Conservation (phyloP, 1,140 invertebrate species). For the Sitophilus oryzae region DNA sequence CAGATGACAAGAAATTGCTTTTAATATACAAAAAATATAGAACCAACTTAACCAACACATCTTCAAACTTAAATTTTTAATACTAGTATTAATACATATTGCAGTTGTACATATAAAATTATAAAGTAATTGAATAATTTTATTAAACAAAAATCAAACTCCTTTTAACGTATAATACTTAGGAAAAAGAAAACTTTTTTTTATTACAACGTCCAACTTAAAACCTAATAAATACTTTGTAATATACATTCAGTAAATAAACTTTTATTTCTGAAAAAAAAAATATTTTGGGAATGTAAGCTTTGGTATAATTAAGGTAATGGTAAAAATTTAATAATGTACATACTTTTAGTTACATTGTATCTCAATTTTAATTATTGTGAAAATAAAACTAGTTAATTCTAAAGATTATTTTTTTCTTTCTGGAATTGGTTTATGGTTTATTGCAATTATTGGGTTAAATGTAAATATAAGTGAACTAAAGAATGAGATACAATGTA, state of each 20-base stretch:
- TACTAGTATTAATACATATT: constrained; percentile 33
- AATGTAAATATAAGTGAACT: too few species aligned
- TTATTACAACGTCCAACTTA: constrained; percentile 26
- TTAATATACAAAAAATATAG: too few species aligned
- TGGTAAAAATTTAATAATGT: constrained; percentile 41
- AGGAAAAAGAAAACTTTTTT: constrained; percentile 7
- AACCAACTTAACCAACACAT: too few species aligned
- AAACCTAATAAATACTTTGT: constrained; percentile 39
- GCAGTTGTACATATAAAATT: constrained; percentile 30
- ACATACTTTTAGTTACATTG: constrained; percentile 20
- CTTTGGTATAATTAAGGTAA: constrained; percentile 48
- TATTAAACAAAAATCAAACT: constrained; percentile 26
- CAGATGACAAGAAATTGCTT: too few species aligned
- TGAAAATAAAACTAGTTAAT: too few species aligned
- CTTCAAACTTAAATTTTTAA: constrained; percentile 7
- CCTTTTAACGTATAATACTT: constrained; percentile 5
- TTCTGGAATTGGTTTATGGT: too few species aligned
- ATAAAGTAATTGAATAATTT: constrained; percentile 16
- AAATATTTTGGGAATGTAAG: constrained; percentile 47
- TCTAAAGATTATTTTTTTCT: too few species aligned
- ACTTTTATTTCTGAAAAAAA: constrained; percentile 34
- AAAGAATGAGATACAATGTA: background rate
- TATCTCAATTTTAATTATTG: constrained; percentile 2
- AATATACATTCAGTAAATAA: constrained; percentile 41
- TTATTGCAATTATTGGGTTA: too few species aligned